Base-by-base conservation (phyloP, 37 sponge, comb jelly and placozoan genomes). In the Beroe forskalii region DNA sequence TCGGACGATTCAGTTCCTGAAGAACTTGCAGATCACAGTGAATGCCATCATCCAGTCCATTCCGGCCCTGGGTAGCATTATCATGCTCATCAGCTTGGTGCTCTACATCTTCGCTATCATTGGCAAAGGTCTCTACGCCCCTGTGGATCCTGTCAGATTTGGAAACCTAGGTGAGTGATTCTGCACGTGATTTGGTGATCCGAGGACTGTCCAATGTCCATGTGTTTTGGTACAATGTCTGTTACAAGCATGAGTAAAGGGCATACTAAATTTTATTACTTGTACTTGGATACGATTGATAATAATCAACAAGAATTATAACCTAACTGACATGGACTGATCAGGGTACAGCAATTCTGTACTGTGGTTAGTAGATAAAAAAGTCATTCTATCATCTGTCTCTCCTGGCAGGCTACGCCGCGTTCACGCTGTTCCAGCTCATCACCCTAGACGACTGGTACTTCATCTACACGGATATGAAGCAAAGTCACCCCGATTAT, bases 391-490 rank as follows among this genome's bases (percentile, higher is more conserved):
- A n/a, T n/a, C n/a, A n/a, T n/a, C n/a, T n/a, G n/a, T n/a, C n/a
- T n/a, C n/a, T n/a, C n/a, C n/a, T n/a, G n/a, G n/a, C n/a, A 80
- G 86, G 86, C 2, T 80, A 33, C 37, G 94, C 96, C 12, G 89
- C 91, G 40, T 92, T 93, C 83, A 96, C 95, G 20, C 92, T 93
- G 24, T 96, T 96, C 76, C 96, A 96, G 66, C 91, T 96, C 28
- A 76, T 96, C 38, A 96, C 96, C 32, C 94, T 96, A 31, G 96
- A 96, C 76, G 96, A 96, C 90, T 96, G 96, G 96, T 94, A 91
- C 90, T 89, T 80, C 41, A 94, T 94, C 90, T 96, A 93, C 83
- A 76, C 91, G 36, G 91, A 91, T 66, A 91, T 94, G 17, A 39
- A 41, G 27, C 44, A 93, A 32, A 69, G 90, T 0, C 63, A 93